phyloP scores from a whole-genome alignment of 2,797 vertebrate genomes.

The Tapera naevia region DNA sequence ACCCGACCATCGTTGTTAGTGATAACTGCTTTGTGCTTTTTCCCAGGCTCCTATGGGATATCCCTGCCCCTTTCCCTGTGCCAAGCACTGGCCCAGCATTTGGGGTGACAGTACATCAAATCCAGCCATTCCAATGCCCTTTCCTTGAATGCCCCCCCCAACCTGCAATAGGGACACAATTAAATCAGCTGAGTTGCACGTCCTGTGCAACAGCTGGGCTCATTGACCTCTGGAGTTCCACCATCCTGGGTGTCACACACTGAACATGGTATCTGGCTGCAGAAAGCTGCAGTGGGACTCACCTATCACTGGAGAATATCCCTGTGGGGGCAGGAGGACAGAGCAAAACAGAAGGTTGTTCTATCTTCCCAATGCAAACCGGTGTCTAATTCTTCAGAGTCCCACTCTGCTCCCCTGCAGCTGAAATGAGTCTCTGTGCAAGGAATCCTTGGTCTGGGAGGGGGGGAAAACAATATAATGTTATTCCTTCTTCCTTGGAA shows the following conservation, averaged over 20 bases:
- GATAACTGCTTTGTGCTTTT: neutral
- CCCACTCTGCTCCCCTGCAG: neutral
- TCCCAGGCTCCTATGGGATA: neutral
- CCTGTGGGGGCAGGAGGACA: neutral
- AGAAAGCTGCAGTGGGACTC: neutral
- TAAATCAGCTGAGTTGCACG: neutral
- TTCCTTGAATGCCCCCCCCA: neutral
- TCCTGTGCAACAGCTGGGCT: neutral
- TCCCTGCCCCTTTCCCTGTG: neutral
- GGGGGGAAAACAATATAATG: neutral
- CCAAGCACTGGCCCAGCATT: neutral
- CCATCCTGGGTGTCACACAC: fast-evolving
- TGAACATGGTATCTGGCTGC: neutral
- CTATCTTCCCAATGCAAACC: neutral
- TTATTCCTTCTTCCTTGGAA: neutral
- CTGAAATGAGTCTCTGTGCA: neutral
- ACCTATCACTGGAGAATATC: neutral
- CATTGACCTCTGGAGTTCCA: neutral
- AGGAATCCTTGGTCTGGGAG: neutral
- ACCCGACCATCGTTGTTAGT: neutral
- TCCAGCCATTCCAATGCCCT: neutral
- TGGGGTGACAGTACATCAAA: neutral
- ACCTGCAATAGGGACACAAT: neutral
- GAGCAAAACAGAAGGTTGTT: neutral
- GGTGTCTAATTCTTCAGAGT: neutral